phyloP scores from a whole-genome alignment of 2,113 vertebrate genomes.

The Vombatus ursinus region DNA sequence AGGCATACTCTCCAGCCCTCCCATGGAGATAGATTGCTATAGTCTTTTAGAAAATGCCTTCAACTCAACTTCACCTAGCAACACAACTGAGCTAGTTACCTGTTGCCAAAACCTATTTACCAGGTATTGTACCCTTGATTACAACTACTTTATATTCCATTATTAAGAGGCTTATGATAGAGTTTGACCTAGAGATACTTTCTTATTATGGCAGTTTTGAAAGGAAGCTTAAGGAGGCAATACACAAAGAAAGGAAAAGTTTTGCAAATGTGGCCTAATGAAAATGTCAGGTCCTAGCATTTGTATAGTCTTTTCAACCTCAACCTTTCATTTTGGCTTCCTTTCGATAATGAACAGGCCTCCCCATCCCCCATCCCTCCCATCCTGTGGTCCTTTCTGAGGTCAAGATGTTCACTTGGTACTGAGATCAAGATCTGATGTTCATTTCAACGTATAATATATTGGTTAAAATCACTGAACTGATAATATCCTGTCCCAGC shows the following conservation, averaged over 20 bases:
- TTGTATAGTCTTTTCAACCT: neutral
- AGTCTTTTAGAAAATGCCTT: constrained; percentile 79
- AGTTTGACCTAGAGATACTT: neutral
- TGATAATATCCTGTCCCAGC: neutral
- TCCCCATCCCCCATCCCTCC: neutral
- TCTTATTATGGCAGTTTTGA: constrained; percentile 1
- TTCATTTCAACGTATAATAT: neutral
- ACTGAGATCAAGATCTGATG: constrained; percentile 67
- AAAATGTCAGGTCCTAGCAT: neutral
- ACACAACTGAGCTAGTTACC: constrained; percentile 76
- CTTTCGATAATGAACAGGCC: neutral
- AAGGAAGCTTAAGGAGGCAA: neutral
- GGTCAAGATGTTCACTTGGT: neutral
- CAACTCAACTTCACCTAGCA: constrained; percentile 73
- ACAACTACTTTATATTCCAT: neutral
- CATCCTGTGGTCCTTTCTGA: neutral
- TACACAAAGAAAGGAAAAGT: neutral
- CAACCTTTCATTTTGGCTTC: constrained; percentile 17
- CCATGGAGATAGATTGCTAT: constrained; percentile 79
- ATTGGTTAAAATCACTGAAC: neutral
- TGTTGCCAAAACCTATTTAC: constrained; percentile 87
- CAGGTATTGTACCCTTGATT: constrained; percentile 80
- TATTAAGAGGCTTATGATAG: neutral
- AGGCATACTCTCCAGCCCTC: constrained; percentile 85
- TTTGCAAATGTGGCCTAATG: neutral